These are phyloP conservation scores for Hesperia comma DNA, from an alignment of 2,888 invertebrate genomes.

Conservation along the genomic window DNA sequence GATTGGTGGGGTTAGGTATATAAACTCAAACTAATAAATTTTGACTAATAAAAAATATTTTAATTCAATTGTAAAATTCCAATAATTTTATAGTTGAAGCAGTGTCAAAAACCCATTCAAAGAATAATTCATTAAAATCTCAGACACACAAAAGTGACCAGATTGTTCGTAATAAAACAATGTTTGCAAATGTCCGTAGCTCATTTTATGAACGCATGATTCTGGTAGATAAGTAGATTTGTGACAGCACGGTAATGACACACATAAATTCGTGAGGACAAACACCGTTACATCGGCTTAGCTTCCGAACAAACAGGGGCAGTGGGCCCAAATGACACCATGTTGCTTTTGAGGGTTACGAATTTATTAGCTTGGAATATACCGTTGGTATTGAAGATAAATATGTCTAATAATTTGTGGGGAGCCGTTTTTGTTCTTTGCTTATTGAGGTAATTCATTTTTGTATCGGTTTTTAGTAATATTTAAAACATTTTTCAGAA, in stretches of 20 bases:
- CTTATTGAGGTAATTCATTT: slow-evolving; percentile 16
- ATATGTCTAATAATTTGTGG: slow-evolving; percentile 2
- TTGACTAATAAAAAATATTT: too few species aligned
- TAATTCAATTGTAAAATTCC: too few species aligned
- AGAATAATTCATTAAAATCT: too few species aligned
- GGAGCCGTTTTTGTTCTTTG: neutral
- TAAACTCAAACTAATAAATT: too few species aligned
- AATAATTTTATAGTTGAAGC: too few species aligned
- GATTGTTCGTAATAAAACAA: slow-evolving; percentile 33
- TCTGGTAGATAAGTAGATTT: slow-evolving; percentile 82
- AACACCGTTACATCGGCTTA: slow-evolving; percentile 81
- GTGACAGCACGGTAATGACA: slow-evolving; percentile 73
- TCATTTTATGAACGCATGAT: slow-evolving; percentile 74
- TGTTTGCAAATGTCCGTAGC: slow-evolving; percentile 65
- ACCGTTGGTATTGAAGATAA: slow-evolving; percentile 37
- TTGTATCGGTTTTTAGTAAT: too few species aligned
- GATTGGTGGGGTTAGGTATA: too few species aligned
- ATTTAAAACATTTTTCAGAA: too few species aligned
- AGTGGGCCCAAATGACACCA: slow-evolving; percentile 63
- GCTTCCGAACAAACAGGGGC: slow-evolving; percentile 79
- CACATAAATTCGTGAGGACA: slow-evolving; percentile 77
- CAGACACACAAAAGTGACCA: too few species aligned
- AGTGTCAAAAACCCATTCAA: too few species aligned
- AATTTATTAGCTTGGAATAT: slow-evolving; percentile 65
- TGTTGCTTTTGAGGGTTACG: slow-evolving; percentile 62